Percentiles rank a stretch among this genome's conserved stretches.
Evolutionary conservation across 2,113 vertebrate genomes (phyloP).

Genomic region (Peromyscus leucopus): DNA sequence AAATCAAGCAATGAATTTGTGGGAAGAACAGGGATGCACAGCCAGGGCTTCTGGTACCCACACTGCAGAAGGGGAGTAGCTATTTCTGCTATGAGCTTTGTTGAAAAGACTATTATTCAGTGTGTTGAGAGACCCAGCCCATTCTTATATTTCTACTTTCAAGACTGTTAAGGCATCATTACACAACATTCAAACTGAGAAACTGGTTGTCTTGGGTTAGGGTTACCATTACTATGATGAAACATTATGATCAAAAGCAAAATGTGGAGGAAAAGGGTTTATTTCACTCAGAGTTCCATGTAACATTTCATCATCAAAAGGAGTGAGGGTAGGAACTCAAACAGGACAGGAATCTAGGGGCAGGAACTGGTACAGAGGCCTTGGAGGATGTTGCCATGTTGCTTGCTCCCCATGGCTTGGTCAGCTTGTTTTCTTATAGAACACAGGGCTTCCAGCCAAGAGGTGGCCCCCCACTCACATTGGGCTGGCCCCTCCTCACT

Average conservation of each 20-base stretch:
- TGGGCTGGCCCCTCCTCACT: not conserved
- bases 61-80: not conserved
- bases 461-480: not conserved
- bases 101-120: not conserved
- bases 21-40: not conserved
- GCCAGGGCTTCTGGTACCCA: not conserved
- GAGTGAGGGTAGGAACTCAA: not conserved
- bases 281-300: not conserved
- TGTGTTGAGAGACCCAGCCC: not conserved
- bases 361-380: not conserved
- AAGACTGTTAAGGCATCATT: not conserved
- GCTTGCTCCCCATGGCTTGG: no score
- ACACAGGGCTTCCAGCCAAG: not conserved
- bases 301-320: not conserved
- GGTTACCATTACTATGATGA: not conserved
- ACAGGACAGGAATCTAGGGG: not conserved
- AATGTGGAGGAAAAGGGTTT: not conserved
- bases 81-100: not conserved
- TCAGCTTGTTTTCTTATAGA: not conserved
- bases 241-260: not conserved
- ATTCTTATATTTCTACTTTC: not conserved
- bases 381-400: not conserved
- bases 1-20: rapidly evolving
- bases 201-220: not conserved
- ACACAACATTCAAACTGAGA: not conserved